Base-by-base conservation (phyloP, 1,140 invertebrate species). In the Amphibalanus amphitrite region DNA sequence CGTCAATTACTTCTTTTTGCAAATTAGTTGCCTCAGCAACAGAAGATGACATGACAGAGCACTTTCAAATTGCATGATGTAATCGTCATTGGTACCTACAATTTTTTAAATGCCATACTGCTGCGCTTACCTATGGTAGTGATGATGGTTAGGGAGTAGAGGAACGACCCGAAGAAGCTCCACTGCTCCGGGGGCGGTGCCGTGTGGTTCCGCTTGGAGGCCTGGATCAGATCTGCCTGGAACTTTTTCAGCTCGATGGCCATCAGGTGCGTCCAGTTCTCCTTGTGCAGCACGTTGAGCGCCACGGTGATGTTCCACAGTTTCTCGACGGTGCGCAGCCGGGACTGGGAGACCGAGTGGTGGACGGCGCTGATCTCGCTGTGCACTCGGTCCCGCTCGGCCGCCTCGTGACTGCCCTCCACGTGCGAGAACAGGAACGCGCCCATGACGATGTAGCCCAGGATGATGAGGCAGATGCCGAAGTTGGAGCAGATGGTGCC, bases 91-190 rank as follows among this genome's bases (percentile, higher is more conserved):
- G 26, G 69, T n/a, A 64, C 67, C 69, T 71, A 47, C 38, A 38
- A n/a, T n/a, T n/a, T n/a, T n/a, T n/a, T n/a, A n/a, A n/a, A n/a
- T n/a, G n/a, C n/a, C n/a, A n/a, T n/a, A n/a, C n/a, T n/a, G n/a
- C n/a, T n/a, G n/a, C n/a, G n/a, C 89, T 88, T 84, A 96, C 94
- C 95, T 79, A 97, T 96, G 72, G 94, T 97, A 4, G 94, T 97
- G 59, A 97, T 87, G 69, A 97, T 91, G 28, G 95, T 97, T 70
- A 98, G 84, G 25, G 93, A 96, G 82, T 97, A 98, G 28, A 97
- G 86, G 81, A 96, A 96, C 25, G 93, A 91, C 78, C 91, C 90
- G 29, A 92, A 90, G 78, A 96, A 93, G 76, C 90, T 93, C 92
- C 92, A 81, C 72, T 79, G 76, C 59, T 73, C 71, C 10, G 59